phyloP scores from a whole-genome alignment of 2,797 vertebrate species.

The Tiaroga cobitis region DNA sequence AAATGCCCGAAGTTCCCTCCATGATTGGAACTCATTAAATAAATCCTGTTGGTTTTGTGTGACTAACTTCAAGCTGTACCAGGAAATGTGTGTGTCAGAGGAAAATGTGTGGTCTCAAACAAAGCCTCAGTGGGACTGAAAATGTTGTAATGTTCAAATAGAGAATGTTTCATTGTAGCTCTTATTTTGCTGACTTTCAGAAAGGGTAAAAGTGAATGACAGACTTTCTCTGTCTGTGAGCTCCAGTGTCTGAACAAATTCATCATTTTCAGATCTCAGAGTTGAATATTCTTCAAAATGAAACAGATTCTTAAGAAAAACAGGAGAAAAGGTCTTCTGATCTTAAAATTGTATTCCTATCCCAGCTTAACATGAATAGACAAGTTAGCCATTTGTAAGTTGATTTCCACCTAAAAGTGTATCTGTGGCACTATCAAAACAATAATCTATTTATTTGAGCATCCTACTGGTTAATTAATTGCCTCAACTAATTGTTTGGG shows the following conservation, averaged over 20 bases:
- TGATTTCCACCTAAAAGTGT: not conserved
- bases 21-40: constrained; percentile 33
- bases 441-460: not conserved
- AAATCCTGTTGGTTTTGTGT: constrained; percentile 25
- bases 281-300: not conserved
- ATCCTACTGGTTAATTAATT: too few relatives aligned
- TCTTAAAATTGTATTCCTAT: not conserved
- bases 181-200: constrained; percentile 13
- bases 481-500: too few relatives aligned
- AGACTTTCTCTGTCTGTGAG: constrained; percentile 1
- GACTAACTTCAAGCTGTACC: constrained; percentile 4
- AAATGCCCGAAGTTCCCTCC: constrained; percentile 24
- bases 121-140: constrained; percentile 1
- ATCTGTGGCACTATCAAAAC: not conserved
- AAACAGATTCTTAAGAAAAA: not conserved
- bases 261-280: constrained; percentile 9
- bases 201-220: not conserved
- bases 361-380: not conserved
- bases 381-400: not conserved
- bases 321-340: too few relatives aligned
- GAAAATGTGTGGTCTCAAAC: not conserved
- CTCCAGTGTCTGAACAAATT: constrained; percentile 21
- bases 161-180: not conserved
- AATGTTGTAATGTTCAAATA: not conserved
- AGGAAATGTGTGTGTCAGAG: not conserved